Base-by-base conservation (phyloP, 2,797 vertebrate species). In the Otolemur crassicaudatus region DNA sequence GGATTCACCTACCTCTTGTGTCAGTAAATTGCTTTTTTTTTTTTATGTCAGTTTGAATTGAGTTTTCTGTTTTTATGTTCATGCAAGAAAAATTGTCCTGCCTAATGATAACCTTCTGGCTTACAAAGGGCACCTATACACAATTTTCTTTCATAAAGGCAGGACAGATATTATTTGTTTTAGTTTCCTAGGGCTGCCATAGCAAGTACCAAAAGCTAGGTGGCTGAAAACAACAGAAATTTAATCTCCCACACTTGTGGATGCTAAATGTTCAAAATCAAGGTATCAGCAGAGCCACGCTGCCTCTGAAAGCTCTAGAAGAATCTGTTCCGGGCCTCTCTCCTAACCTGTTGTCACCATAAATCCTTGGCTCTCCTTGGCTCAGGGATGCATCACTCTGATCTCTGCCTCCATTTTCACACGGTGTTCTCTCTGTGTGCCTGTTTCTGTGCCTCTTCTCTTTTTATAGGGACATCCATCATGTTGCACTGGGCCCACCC, bases 1-100 rank as follows among this genome's bases (percentile, higher is more conserved):
- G 13, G 9, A 60, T 88, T 73, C 37, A 76, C 22, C 43, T 65
- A 27, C 69, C 29, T 49, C 20, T 34, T 56, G 40, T 58, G 19
- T 79, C 37, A 40, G 22, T 72, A 60, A 20, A 79, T 72, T 84
- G 13, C 31, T 70, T 56, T 70, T 37, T 82, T 67, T 73, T 6
- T 76, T 27, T 46, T n/a, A n/a, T 58, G 37, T 75, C 46, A 73
- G 53, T n/a, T 69, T 79, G 70, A 83, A 75, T 40, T 72, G 63
- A 56, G 31, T 67, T 92, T 89, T 85, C 73, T 89, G 17, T 49
- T 92, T 80, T 81, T 81, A 43, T 77, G 9, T 85, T 76, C 80
- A 43, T 79, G 9, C n/a, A 81, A 90, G 56, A 77, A 14, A 49
- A 77, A 89, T n/a, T 75, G 60, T 84, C 37, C 46, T 67, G 23